phyloP scores from a whole-genome alignment of 2,797 vertebrate species.

The Sebastolobus alascanus region DNA sequence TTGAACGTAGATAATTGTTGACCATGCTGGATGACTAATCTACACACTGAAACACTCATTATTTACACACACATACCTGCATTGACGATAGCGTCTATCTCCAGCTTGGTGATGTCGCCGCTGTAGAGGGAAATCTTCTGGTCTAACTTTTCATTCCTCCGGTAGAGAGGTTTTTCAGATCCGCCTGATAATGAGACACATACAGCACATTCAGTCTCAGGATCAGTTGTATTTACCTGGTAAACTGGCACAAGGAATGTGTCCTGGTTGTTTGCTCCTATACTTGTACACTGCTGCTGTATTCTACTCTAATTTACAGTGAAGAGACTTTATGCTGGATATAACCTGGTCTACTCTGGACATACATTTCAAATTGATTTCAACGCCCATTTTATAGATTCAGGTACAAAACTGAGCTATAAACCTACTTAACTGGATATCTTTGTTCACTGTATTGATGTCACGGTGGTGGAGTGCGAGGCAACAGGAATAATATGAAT shows the following conservation, averaged over 20 bases:
- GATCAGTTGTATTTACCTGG: background rate
- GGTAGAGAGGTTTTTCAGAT: slow-evolving; percentile 41
- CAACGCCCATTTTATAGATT: background rate
- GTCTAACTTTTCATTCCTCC: slow-evolving; percentile 82
- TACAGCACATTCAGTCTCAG: background rate
- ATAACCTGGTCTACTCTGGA: background rate
- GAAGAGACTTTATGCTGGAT: background rate
- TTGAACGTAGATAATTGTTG: background rate
- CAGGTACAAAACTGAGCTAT: background rate
- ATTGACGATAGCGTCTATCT: slow-evolving; percentile 91
- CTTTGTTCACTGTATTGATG: too few species aligned
- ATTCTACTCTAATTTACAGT: background rate
- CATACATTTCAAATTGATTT: background rate
- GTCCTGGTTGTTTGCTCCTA: background rate
- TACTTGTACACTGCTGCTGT: background rate
- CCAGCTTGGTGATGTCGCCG: slow-evolving; percentile 91
- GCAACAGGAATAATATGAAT: too few species aligned
- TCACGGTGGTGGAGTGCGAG: too few species aligned
- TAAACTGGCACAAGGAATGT: background rate
- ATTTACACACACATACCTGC: slow-evolving; percentile 83
- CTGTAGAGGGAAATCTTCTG: slow-evolving; percentile 90
- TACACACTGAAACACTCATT: background rate
- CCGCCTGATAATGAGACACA: slow-evolving; percentile 51
- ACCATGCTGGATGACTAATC: background rate
- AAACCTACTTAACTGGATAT: background rate